A percentile compares a stretch with the other conserved stretches of the same genome.
phyloP scores from a whole-genome alignment of 2,113 vertebrate species.

The Antidorcas marsupialis region DNA sequence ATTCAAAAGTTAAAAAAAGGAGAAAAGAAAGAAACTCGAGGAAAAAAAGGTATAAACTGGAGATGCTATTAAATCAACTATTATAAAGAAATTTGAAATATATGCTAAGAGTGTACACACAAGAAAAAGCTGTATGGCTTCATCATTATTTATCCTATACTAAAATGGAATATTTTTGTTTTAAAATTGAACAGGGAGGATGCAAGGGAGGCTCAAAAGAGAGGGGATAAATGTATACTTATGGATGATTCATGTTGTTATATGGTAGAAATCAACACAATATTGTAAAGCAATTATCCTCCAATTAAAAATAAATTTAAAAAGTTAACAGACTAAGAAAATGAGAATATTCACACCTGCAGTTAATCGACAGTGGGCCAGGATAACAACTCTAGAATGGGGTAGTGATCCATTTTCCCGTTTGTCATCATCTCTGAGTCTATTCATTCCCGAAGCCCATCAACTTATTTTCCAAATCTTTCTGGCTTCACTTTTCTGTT shows the following conservation, averaged over 20 bases:
- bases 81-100: not conserved
- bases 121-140: not conserved
- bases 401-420: not conserved
- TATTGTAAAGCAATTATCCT: not conserved
- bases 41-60: not conserved
- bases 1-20: not conserved
- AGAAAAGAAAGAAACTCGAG: not conserved
- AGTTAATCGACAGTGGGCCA: not conserved
- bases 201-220: not conserved
- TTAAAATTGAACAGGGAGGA: not conserved
- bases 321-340: not conserved
- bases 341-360: not conserved
- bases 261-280: not conserved
- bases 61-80: not conserved
- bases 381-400: not conserved
- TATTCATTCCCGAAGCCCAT: not conserved
- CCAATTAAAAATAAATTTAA: not conserved
- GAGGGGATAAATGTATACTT: not conserved
- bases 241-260: not conserved
- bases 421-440: not conserved
- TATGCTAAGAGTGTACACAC: not conserved
- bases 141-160: not conserved
- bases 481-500: not conserved
- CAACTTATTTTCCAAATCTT: not conserved
- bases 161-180: not conserved